These are phyloP conservation scores for Callospermophilus lateralis DNA, from an alignment of 2,113 vertebrate species.

Conservation along the genomic window DNA sequence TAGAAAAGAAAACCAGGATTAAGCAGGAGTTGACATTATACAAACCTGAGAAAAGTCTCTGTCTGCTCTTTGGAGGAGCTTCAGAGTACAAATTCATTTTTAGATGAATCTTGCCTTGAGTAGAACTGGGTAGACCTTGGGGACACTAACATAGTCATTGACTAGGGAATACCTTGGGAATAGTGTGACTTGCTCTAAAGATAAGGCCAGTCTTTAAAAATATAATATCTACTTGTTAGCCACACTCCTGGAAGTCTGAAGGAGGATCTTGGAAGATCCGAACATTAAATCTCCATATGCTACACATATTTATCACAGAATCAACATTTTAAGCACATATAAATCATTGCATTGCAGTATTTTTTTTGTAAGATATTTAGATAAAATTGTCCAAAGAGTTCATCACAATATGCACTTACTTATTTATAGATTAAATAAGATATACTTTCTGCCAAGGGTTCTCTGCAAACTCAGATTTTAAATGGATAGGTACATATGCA, in stretches of 20 bases:
- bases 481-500: neutral
- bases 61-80: neutral
- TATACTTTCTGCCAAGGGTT: neutral
- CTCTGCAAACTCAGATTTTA: neutral
- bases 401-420: neutral
- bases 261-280: neutral
- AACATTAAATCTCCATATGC: neutral
- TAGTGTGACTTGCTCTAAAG: neutral
- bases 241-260: neutral
- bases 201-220: neutral
- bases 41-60: neutral
- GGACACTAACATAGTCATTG: neutral
- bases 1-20: neutral
- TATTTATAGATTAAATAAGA: neutral
- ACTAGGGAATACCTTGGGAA: neutral
- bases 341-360: neutral
- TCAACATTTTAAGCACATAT: neutral
- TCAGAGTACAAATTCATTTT: neutral
- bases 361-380: neutral
- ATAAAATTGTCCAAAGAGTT: neutral
- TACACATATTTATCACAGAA: neutral
- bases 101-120: neutral
- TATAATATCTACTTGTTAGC: neutral
- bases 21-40: neutral
- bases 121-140: neutral